Evolutionary conservation across 64 coral and sea anemone species (phyloP), one percentile per base, ranked within the genome.

Genomic region (Montipora efflorescens): DNA sequence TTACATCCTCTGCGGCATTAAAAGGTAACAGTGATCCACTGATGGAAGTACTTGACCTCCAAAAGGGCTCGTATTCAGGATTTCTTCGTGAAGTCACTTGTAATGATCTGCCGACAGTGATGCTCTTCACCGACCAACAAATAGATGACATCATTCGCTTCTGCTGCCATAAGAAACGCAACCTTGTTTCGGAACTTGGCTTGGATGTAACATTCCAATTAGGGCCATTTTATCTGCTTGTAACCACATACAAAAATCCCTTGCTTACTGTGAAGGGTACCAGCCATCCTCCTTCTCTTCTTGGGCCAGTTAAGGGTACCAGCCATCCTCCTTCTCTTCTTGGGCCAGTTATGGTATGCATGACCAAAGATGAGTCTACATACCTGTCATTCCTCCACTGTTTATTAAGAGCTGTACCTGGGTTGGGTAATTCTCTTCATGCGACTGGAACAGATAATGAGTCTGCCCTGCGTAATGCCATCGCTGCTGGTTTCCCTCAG

Each of bases 81-180:
- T 95, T 82, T 68, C 79, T 92, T 88, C 12, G 84, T 57, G 90
- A 92, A 87, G 82, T 95, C 1, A 49, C 69, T 18, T 95, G 90
- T 76, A 95, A 95, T 77, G 90, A 95, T 92, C 83, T 95, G 25
- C 90, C 90, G 21, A 95, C 77, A 11, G 50, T 95, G 18, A 92
- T 92, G 21, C 84, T 95, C 4, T 91, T 92, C 64, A 91, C 82
- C 7, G 83, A 95, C 73, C 81, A 81, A 15, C 94, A 95, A 70
- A 61, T 91, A 72, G 77, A 91, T 79, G 86, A 95, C 44, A 80
- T 91, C 44, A 67, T 95, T 13, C 16, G 70, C 47, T 95, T 91
- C 73, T 95, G 94, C 53, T 91, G 94, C 64, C 64, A 79, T 43
- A 59, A 91, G 22, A 91, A 95, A 87, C 72, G 70, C 6, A 47